Conservation (phyloP, 2,113 vertebrate species). For the Telmatochromis sp. region DNA sequence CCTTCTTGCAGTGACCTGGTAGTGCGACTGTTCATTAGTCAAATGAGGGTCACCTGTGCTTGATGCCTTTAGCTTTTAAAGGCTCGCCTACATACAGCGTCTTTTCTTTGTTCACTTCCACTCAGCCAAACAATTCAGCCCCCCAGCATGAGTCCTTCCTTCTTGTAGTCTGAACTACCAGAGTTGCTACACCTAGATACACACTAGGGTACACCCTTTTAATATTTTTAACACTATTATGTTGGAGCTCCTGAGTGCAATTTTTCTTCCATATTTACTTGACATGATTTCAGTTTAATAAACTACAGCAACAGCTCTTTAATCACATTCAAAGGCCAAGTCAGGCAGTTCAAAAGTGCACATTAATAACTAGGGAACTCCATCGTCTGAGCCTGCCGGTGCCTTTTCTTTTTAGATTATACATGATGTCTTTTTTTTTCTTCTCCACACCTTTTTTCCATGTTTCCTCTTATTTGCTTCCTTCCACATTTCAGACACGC, state of each 20-base stretch:
- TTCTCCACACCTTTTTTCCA: not conserved
- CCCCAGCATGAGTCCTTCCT: not conserved
- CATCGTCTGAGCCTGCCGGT: not conserved
- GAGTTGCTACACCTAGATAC: not conserved
- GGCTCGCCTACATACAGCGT: not conserved
- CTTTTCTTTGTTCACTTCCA: not conserved
- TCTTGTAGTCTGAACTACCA: not conserved
- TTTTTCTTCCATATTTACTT: not conserved
- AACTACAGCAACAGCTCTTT: not conserved
- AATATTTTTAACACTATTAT: not conserved
- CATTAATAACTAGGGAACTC: not conserved
- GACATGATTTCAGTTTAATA: not conserved
- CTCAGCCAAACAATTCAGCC: not conserved
- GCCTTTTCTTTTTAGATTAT: not conserved
- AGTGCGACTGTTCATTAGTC: not conserved
- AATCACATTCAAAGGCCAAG: not conserved
- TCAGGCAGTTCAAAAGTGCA: not conserved
- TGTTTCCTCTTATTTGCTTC: not conserved
- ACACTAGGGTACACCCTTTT: not conserved
- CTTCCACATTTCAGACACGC: not conserved
- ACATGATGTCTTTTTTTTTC: not conserved
- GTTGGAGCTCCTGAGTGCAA: not conserved
- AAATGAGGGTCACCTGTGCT: not conserved
- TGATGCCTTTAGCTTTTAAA: not conserved
- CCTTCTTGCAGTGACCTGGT: not conserved